Conservation (phyloP, 2,113 vertebrate species). For the Arothron firmamentum region DNA sequence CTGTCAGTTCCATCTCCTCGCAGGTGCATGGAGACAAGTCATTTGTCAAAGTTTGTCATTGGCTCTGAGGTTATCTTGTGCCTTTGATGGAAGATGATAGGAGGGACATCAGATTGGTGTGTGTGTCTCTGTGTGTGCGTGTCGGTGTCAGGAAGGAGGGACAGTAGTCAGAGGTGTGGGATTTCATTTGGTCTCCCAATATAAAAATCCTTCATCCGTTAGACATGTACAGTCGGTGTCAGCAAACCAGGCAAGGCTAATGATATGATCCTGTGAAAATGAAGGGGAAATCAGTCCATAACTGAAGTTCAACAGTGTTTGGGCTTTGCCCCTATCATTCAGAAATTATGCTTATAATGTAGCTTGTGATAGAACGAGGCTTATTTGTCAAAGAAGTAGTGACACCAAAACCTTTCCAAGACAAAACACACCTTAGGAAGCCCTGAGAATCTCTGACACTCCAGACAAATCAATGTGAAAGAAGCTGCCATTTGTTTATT, state of each 20-base stretch:
- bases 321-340: constrained; percentile 31
- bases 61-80: constrained; percentile 76
- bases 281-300: constrained; percentile 56
- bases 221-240: constrained; percentile 64
- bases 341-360: constrained; percentile 11
- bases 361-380: too few species aligned
- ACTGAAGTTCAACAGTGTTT: constrained; percentile 55
- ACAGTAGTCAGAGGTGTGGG: constrained; percentile 15
- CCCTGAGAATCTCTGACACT: too few species aligned
- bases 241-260: constrained; percentile 74
- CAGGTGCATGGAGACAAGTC: constrained; percentile 75
- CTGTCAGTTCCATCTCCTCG: constrained; percentile 74
- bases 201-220: constrained; percentile 77
- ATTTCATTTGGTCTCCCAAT: constrained; percentile 76
- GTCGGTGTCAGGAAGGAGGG: constrained; percentile 22
- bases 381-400: too few species aligned
- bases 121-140: constrained; percentile 39
- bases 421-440: too few species aligned
- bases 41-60: constrained; percentile 81
- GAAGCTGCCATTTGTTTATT: too few species aligned
- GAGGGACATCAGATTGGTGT: constrained; percentile 56
- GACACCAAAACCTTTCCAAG: too few species aligned
- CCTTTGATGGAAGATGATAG: constrained; percentile 75
- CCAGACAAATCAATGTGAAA: too few species aligned
- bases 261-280: constrained; percentile 65